phyloP scores from a whole-genome alignment of 2,888 invertebrate species.

The Spisula subtruncata region DNA sequence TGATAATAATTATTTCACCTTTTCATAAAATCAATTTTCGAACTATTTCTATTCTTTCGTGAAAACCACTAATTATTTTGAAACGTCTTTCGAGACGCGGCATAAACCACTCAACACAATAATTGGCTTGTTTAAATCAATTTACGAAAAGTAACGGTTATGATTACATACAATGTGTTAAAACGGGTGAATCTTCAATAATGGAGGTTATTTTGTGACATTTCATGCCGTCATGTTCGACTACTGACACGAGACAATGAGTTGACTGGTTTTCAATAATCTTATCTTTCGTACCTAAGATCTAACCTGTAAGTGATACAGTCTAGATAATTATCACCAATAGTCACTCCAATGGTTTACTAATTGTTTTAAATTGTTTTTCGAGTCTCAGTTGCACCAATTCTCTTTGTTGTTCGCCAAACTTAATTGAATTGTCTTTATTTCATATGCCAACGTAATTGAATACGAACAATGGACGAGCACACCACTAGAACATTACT shows the following conservation, averaged over 20 bases:
- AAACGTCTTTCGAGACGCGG: slow-evolving; percentile 58
- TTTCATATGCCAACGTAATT: not conserved
- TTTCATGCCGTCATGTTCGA: slow-evolving; percentile 28
- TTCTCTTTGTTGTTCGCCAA: slow-evolving; percentile 28
- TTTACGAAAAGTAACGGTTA: slow-evolving; percentile 44
- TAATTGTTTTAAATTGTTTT: slow-evolving; percentile 62
- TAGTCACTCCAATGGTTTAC: slow-evolving; percentile 38
- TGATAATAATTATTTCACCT: slow-evolving; percentile 37
- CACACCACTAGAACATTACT: slow-evolving; percentile 10
- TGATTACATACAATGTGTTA: slow-evolving; percentile 35
- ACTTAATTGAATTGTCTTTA: slow-evolving; percentile 29
- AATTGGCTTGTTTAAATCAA: slow-evolving; percentile 66
- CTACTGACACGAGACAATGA: slow-evolving; percentile 36
- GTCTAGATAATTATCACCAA: slow-evolving; percentile 49
- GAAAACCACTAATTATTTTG: slow-evolving; percentile 62
- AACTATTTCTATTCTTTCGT: slow-evolving; percentile 54
- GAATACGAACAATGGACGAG: slow-evolving; percentile 4
- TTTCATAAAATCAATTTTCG: slow-evolving; percentile 64
- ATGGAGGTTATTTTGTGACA: slow-evolving; percentile 35
- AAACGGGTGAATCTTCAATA: slow-evolving; percentile 35
- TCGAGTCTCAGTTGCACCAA: slow-evolving; percentile 21
- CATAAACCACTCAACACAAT: slow-evolving; percentile 56
- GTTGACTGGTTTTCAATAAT: slow-evolving; percentile 43
- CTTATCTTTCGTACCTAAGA: slow-evolving; percentile 28
- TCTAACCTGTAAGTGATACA: slow-evolving; percentile 46